Percentiles rank a stretch among this genome's conserved stretches.
These are phyloP conservation scores for Bolinopsis microptera DNA, from an alignment of 37 sponge, comb jelly and placozoan genomes.

Conservation along the genomic window DNA sequence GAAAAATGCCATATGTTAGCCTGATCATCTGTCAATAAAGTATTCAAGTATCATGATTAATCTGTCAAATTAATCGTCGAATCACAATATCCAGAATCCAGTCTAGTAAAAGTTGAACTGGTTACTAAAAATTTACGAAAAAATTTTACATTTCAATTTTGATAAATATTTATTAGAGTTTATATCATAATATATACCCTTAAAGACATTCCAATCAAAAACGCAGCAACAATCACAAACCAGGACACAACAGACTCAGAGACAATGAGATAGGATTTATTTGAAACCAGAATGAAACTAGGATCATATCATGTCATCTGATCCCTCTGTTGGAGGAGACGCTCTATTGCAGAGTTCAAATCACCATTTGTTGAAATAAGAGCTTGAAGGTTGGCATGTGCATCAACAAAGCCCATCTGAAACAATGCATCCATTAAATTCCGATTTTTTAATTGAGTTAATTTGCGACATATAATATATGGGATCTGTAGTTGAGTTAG, in stretches of 20 bases:
- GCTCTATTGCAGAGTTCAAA: constrained; percentile 58
- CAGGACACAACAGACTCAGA: not conserved
- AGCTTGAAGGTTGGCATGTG: constrained; percentile 64
- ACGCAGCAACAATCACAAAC: not conserved
- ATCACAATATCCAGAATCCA: not conserved
- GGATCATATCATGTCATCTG: constrained; percentile 26
- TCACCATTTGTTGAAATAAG: constrained; percentile 63
- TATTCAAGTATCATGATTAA: no score
- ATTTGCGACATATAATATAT: not conserved
- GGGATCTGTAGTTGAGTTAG: no score
- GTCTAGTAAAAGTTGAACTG: not conserved
- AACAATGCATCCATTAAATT: not conserved
- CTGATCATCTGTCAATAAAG: no score
- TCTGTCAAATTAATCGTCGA: not conserved
- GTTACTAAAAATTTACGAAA: not conserved
- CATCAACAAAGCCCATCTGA: constrained; percentile 64
- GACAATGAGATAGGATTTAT: not conserved
- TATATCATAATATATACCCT: not conserved
- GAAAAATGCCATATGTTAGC: no score
- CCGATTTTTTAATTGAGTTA: not conserved
- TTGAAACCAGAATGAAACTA: not conserved
- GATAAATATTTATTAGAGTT: not conserved
- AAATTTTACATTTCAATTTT: not conserved
- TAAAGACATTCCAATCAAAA: not conserved
- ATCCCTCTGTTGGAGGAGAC: constrained; percentile 45